Evolutionary conservation across 2,888 invertebrate species (phyloP), one percentile per base, ranked within the genome.

Genomic region (Tetropium fuscum): DNA sequence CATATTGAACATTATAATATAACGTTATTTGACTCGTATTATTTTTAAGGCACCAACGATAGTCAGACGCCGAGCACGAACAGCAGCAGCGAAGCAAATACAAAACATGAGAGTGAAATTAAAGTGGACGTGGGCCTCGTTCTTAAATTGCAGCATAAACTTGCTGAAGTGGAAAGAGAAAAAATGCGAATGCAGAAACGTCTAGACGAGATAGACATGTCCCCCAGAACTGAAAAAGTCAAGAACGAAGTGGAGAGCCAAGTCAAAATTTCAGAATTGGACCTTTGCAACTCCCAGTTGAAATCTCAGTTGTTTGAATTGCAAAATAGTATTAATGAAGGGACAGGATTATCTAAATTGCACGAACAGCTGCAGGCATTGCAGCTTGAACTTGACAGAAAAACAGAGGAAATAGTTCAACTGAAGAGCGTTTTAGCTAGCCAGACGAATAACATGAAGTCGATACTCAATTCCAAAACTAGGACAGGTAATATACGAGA

Each of bases 381-480:
- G 78, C 91, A 95, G 77, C 90, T 91, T 64, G 97, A 98, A 78
- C 80, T 97, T 18, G 92, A 92, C 71, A 84, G 97, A 19, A 84
- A 94, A 43, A 85, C 94, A 2, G 97, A 97, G 69, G 97, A 97
- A 77, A 93, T 95, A 69, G 88, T 97, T 19, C 95, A 97, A 74
- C 82, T 98, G 59, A 92, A 94, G 78, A 92, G 93, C 34, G 91
- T 96, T 0, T 83, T 97, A 10, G 90, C 93, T 0, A 92, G 91
- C 74, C 87, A 88, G 67, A 87, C 87, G 36, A 84, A 85, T 76
- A 87, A 86, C 72, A 82, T 88, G 74, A 88, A 88, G 82, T 86
- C 85, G 56, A 84, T 88, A 70, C 87, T 88, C 0, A 83, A 85
- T 2, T 70, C 73, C 1, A 74, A 68, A 47, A 63, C 69, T 20